These are phyloP conservation scores for Machimus rusticus DNA, from an alignment of 2,888 invertebrate genomes.

Conservation along the genomic window DNA sequence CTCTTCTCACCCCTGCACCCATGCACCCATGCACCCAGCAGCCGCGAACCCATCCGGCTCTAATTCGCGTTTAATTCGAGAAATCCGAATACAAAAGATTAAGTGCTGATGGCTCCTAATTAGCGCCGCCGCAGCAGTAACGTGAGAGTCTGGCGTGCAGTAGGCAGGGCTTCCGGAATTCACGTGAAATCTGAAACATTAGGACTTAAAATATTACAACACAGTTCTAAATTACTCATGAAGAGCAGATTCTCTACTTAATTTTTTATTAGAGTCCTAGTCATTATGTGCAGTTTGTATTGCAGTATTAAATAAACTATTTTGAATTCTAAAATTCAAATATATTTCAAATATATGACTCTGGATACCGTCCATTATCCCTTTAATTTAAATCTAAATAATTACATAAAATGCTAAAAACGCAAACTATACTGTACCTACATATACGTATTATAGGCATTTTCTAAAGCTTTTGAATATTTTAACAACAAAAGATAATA, in stretches of 20 bases:
- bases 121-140: neutral
- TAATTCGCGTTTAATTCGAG: neutral
- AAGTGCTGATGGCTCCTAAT: slow-evolving; percentile 22
- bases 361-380: neutral
- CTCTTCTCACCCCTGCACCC: neutral
- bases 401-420: too few species aligned
- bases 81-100: neutral
- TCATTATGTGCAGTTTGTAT: too few species aligned
- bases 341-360: too few species aligned
- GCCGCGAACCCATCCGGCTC: neutral
- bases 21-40: neutral
- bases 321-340: too few species aligned
- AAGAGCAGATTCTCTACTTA: too few species aligned
- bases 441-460: too few species aligned
- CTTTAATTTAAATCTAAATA: neutral
- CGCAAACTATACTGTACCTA: too few species aligned
- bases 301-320: too few species aligned
- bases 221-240: too few species aligned
- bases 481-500: too few species aligned
- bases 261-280: too few species aligned
- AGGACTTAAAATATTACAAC: neutral
- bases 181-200: neutral
- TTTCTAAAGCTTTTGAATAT: too few species aligned
- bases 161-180: slow-evolving; percentile 5
- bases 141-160: neutral